Evolutionary conservation across 1,140 invertebrate genomes (phyloP).

Genomic region (Kradibia gibbosae): DNA sequence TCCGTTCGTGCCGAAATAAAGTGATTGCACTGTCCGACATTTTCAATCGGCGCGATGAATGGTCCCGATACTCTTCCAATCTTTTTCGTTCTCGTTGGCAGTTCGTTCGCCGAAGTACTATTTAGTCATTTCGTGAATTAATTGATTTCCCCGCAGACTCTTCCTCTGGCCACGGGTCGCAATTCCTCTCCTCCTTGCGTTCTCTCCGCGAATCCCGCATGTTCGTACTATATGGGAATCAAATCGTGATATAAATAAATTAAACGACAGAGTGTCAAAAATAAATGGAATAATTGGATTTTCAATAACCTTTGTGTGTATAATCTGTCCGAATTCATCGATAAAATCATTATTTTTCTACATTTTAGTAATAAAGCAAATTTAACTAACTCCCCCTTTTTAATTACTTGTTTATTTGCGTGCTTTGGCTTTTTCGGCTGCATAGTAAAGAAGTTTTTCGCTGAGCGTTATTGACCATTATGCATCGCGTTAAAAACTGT

Average conservation of each 20-base stretch:
- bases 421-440: not conserved
- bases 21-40: slow-evolving; percentile 37
- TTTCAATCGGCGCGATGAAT: slow-evolving; percentile 49
- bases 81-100: slow-evolving; percentile 21
- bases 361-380: slow-evolving; percentile 28
- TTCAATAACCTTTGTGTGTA: slow-evolving; percentile 7
- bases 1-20: slow-evolving; percentile 44
- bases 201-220: too few species aligned
- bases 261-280: slow-evolving; percentile 42
- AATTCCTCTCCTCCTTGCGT: too few species aligned
- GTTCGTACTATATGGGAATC: not conserved
- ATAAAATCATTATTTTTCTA: slow-evolving; percentile 28
- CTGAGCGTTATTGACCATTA: not conserved
- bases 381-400: slow-evolving; percentile 29
- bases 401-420: not conserved
- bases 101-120: slow-evolving; percentile 34
- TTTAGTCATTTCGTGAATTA: slow-evolving; percentile 48
- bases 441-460: not conserved
- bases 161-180: too few species aligned
- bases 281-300: slow-evolving; percentile 47
- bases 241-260: slow-evolving; percentile 47
- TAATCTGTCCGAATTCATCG: slow-evolving; percentile 21
- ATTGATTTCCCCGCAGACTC: slow-evolving; percentile 37
- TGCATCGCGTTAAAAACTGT: not conserved
- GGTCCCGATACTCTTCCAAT: slow-evolving; percentile 26